Evolutionary conservation across 92 coral and sea anemone genomes (phyloP).

Genomic region (Epizoanthus rinbou): DNA sequence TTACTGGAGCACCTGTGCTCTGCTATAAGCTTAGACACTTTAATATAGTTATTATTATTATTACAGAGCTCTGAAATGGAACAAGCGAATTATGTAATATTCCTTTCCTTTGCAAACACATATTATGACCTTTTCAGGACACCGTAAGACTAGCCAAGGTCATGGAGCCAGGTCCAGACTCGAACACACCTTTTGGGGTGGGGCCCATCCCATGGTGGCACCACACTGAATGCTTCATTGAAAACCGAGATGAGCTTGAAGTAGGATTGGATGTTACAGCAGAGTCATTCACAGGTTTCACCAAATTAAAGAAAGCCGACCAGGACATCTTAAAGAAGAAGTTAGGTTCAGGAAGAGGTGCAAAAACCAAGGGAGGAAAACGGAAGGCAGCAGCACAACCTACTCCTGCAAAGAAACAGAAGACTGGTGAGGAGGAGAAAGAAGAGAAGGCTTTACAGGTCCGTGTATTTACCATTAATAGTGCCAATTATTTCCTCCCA

Average conservation of each 20-base stretch:
- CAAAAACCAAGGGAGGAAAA: conserved; percentile 64
- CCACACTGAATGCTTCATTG: conserved; percentile 85
- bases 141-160: conserved; percentile 92
- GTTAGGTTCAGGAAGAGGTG: conserved; percentile 65
- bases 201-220: conserved; percentile 89
- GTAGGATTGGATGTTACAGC: conserved; percentile 75
- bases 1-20: no score
- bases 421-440: conserved; percentile 73
- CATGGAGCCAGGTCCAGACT: conserved; percentile 86
- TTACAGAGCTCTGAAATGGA: no score
- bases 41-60: no score
- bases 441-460: conserved; percentile 87
- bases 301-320: conserved; percentile 74
- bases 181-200: conserved; percentile 73
- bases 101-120: not conserved
- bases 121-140: conserved; percentile 54
- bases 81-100: not conserved
- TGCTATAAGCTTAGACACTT: no score
- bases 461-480: not conserved
- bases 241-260: conserved; percentile 64
- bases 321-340: conserved; percentile 79
- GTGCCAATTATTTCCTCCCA: no score
- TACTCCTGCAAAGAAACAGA: conserved; percentile 57
- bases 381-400: conserved; percentile 71
- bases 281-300: conserved; percentile 85